phyloP scores from a whole-genome alignment of 1,140 invertebrate species.

The Conus ventricosus region DNA sequence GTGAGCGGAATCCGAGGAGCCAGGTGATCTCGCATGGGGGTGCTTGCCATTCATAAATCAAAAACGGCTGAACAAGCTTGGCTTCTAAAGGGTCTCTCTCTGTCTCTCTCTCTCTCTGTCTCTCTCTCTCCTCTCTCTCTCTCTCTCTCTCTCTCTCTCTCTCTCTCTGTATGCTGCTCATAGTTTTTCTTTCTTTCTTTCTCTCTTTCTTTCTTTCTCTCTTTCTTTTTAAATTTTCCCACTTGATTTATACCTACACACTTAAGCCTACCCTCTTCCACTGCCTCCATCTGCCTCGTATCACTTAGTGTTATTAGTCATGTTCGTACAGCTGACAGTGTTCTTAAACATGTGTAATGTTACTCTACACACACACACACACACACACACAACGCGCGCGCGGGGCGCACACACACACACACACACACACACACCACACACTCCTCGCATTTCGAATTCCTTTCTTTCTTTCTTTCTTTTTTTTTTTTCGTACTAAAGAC shows the following conservation, averaged over 20 bases:
- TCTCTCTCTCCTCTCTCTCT: no score
- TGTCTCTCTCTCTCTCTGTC: no score
- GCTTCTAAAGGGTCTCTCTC: no score
- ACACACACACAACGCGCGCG: no score
- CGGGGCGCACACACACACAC: not conserved
- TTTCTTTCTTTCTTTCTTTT: no score
- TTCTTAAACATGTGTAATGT: not conserved
- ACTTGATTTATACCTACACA: conserved; percentile 59
- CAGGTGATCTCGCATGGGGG: no score
- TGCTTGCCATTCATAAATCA: no score
- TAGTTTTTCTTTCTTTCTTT: conserved; percentile 14
- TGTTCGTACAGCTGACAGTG: not conserved
- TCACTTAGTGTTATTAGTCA: not conserved
- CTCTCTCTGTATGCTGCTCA: conserved; percentile 27
- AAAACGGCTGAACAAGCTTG: no score
- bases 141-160: conserved; percentile 16
- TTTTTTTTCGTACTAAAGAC: no score
- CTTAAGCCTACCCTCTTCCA: not conserved
- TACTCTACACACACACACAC: no score
- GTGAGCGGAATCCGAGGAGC: no score
- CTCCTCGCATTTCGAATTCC: no score
- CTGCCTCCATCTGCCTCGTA: not conserved
- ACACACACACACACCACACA: not conserved
- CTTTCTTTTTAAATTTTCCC: conserved; percentile 29
- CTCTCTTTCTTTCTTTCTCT: conserved; percentile 20